A percentile compares a stretch with the other conserved stretches of the same genome.
Conservation (phyloP, 2,113 vertebrate genomes). For the Laticauda colubrina region DNA sequence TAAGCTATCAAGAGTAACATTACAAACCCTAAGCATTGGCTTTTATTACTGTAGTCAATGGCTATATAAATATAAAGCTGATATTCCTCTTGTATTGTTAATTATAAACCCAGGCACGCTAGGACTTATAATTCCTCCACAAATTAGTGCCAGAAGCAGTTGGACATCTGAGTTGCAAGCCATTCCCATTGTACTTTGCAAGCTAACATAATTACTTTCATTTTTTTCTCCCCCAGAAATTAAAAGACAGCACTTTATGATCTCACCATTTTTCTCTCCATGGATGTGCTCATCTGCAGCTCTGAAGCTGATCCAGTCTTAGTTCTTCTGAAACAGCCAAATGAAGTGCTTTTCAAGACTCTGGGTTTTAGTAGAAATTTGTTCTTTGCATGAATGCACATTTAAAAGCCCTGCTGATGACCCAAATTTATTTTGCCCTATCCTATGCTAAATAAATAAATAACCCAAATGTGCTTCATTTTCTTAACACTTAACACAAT, state of each 20-base stretch:
- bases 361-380: constrained; percentile 31
- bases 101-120: not conserved
- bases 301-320: constrained; percentile 21
- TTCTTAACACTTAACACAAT: not conserved
- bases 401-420: constrained; percentile 22
- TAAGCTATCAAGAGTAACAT: not conserved
- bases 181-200: not conserved
- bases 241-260: constrained; percentile 36
- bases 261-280: constrained; percentile 62
- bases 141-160: not conserved
- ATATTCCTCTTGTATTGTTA: not conserved
- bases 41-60: not conserved
- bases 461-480: not conserved
- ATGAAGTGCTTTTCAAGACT: constrained; percentile 17
- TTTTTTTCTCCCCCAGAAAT: constrained; percentile 1
- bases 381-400: constrained; percentile 40
- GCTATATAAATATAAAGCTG: not conserved
- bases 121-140: not conserved
- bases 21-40: not conserved
- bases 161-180: not conserved
- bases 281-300: constrained; percentile 20
- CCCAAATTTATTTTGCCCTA: not conserved
- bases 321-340: constrained; percentile 33
- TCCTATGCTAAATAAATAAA: not conserved
- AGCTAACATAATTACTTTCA: not conserved